A percentile compares a stretch with the other conserved stretches of the same genome.
Evolutionary conservation across 2,113 vertebrate genomes (phyloP).

Genomic region (Ammodytes dubius): DNA sequence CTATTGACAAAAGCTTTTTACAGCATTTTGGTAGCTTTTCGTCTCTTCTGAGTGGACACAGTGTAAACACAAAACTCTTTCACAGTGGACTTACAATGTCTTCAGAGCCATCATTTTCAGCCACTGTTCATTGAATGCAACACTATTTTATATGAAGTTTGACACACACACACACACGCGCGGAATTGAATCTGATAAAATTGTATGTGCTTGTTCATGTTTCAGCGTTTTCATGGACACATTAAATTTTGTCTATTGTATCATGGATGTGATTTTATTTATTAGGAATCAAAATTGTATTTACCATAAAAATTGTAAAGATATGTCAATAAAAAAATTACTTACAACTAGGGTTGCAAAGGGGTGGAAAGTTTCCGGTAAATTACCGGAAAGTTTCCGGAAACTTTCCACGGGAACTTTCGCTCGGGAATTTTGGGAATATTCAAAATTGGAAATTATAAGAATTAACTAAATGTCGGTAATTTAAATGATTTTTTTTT

Average conservation of each 20-base stretch:
- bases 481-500: too few relatives aligned
- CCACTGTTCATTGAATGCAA: neutral
- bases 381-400: too few relatives aligned
- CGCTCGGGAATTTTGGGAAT: too few relatives aligned
- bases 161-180: neutral
- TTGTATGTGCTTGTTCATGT: neutral
- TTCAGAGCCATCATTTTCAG: neutral
- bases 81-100: neutral
- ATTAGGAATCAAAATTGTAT: neutral
- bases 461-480: too few relatives aligned
- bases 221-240: neutral
- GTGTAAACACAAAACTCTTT: slow-evolving; percentile 9
- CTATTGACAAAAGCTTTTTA: neutral
- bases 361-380: neutral
- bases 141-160: neutral
- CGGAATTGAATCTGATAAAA: too few relatives aligned
- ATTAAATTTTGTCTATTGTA: too few relatives aligned
- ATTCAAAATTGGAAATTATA: too few relatives aligned
- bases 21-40: neutral
- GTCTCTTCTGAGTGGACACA: neutral
- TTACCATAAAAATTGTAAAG: neutral
- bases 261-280: neutral
- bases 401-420: too few relatives aligned
- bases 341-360: too few relatives aligned
- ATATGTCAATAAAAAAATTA: too few relatives aligned